Percentiles rank a stretch among this genome's conserved stretches.
Conservation (phyloP, 2,888 invertebrate genomes). For the Rhogogaster chlorosoma region DNA sequence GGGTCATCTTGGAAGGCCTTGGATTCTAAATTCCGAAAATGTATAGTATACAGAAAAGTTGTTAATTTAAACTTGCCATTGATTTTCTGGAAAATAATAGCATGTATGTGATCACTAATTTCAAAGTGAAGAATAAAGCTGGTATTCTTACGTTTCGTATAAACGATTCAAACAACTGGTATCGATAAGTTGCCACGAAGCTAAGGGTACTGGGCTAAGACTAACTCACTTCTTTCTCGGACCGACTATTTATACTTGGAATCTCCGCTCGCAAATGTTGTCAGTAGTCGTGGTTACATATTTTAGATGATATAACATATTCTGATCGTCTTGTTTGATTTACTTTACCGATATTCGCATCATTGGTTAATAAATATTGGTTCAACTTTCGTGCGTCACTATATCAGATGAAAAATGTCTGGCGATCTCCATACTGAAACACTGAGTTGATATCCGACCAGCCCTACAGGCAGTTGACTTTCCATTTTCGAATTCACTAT, state of each 20-base stretch:
- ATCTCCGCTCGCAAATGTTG: not conserved
- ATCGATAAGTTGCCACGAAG: not conserved
- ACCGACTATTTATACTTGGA: not conserved
- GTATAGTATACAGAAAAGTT: not conserved
- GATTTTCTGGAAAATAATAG: not conserved
- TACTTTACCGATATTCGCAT: not conserved
- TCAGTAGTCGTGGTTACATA: not conserved
- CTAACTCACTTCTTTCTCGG: not conserved
- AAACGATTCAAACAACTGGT: not conserved
- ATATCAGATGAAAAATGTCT: too few species aligned
- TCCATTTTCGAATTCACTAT: too few species aligned
- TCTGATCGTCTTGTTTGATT: not conserved
- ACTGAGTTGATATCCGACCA: too few species aligned
- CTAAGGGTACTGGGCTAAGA: not conserved
- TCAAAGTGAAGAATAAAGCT: too few species aligned
- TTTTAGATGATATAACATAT: not conserved
- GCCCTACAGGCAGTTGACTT: too few species aligned
- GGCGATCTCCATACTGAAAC: too few species aligned
- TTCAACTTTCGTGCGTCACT: too few species aligned
- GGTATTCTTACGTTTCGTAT: not conserved
- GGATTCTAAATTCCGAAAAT: not conserved
- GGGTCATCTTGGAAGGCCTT: not conserved
- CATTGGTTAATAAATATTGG: not conserved
- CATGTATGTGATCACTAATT: too few species aligned
- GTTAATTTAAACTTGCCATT: constrained; percentile 62